Evolutionary conservation across 2,888 invertebrate genomes (phyloP), one percentile per base, ranked within the genome.

Genomic region (Drosophila stalkeri): DNA sequence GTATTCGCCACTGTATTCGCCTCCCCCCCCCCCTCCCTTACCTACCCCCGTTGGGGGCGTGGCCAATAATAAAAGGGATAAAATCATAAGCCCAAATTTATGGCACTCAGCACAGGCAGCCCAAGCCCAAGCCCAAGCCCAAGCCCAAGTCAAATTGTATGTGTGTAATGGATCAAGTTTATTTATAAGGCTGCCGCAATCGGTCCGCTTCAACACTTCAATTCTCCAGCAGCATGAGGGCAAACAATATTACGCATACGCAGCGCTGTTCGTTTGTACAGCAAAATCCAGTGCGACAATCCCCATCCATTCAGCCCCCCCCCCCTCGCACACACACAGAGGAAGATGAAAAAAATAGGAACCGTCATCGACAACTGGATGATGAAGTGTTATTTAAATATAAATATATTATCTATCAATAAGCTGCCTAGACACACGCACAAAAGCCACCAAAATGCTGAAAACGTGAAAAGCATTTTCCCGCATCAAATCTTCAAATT

Each of bases 401-500:
- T 86, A 88, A 84, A 89, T 86, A 86, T 89, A 86, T 86, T 86
- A 86, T 89, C 89, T 82, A 86, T 86, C 85, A 86, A 86, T 86
- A 79, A 82, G 72, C 86, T 74, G 88, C 57, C 72, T 70, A 72
- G 61, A 72, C 67, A 52, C 70, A 57, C 65, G 54, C 54, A 46
- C 67, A 66, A 64, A 65, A 62, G 54, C 68, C 68, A 72, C 72
- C 60, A 37, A 62, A 76, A 79, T 77, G 60, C 75, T 72, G 67
- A 79, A 68, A 79, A 79, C 66, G 74, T 87, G 75, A 82, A 85
- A 78, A 77, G 81, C 85, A 72, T 78, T 86, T 86, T 84, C 73
- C 78, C 80, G 87, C 80, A 84, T 75, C 78, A 80, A 82, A 87
- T 85, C 81, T 73, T 78, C 76, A 88, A 86, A 86, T 88, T 86